Percentiles rank a stretch among this genome's conserved stretches.
Evolutionary conservation across 2,888 invertebrate species (phyloP).

Genomic region (Sphaerophoria taeniata): DNA sequence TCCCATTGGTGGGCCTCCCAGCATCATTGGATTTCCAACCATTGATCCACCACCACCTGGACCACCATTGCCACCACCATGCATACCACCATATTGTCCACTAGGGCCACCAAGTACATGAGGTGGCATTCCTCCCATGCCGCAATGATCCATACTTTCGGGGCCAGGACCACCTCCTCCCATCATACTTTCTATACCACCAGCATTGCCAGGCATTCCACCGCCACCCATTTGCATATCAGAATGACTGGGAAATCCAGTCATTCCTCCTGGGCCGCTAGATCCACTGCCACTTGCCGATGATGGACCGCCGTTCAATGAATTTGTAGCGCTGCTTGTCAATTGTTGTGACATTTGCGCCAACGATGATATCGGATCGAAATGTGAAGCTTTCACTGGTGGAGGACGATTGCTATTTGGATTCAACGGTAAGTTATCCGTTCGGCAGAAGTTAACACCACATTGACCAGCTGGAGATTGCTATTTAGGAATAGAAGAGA

Average conservation of each 20-base stretch:
- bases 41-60: constrained; percentile 77
- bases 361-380: constrained; percentile 96
- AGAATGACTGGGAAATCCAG: constrained; percentile 62
- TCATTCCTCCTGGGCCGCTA: constrained; percentile 76
- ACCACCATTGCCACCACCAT: constrained; percentile 76
- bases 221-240: constrained; percentile 77
- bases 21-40: constrained; percentile 82
- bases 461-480: constrained; percentile 75
- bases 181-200: constrained; percentile 78
- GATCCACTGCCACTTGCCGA: constrained; percentile 78
- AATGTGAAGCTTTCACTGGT: constrained; percentile 88
- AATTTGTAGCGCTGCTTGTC: constrained; percentile 88
- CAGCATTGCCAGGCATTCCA: constrained; percentile 59
- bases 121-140: constrained; percentile 75
- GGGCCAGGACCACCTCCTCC: constrained; percentile 75
- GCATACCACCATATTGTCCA: constrained; percentile 75
- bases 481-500: constrained; percentile 75
- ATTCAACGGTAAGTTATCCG: constrained; percentile 87
- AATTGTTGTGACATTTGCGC: constrained; percentile 97
- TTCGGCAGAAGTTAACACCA: constrained; percentile 81
- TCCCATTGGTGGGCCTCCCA: constrained; percentile 82
- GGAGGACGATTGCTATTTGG: constrained; percentile 85
- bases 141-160: constrained; percentile 80
- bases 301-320: constrained; percentile 82
- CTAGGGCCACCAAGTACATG: constrained; percentile 69